Conservation (phyloP, 2,797 vertebrate species). For the Gymnoscopelus microlampas region DNA sequence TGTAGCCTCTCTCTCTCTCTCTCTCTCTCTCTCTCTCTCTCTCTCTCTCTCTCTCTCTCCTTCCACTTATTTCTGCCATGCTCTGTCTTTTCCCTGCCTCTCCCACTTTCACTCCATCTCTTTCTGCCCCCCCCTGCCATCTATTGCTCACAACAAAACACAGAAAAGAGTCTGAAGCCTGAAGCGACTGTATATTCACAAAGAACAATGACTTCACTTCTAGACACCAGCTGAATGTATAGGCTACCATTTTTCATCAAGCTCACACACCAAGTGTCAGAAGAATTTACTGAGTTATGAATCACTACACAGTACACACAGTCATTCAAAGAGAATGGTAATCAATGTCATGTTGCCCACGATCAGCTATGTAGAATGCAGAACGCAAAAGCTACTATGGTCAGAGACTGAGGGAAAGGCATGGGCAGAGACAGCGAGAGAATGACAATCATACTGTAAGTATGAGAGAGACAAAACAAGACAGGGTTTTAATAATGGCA, state of each 20-base stretch:
- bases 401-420: too few relatives aligned
- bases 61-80: not conserved
- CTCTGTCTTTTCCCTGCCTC: not conserved
- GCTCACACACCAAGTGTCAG: conserved; percentile 22
- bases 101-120: not conserved
- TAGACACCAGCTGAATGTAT: conserved; percentile 10
- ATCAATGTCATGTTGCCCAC: conserved; percentile 32
- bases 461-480: conserved; percentile 15
- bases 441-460: too few relatives aligned
- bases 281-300: conserved; percentile 30
- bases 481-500: conserved; percentile 8
- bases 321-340: conserved; percentile 36
- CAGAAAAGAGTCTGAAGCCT: conserved; percentile 18
- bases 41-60: not conserved
- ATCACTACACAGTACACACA: conserved; percentile 37
- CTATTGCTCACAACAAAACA: not conserved
- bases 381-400: conserved; percentile 29
- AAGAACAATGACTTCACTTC: conserved; percentile 39
- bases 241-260: conserved; percentile 1
- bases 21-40: not conserved
- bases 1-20: conserved; percentile 29
- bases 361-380: conserved; percentile 8
- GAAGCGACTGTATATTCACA: conserved; percentile 26
- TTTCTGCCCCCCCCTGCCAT: not conserved
- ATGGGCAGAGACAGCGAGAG: too few relatives aligned